Percentiles rank a stretch among this genome's conserved stretches.
Evolutionary conservation across 2,888 invertebrate genomes (phyloP).

Genomic region (Melangyna quadrimaculata): DNA sequence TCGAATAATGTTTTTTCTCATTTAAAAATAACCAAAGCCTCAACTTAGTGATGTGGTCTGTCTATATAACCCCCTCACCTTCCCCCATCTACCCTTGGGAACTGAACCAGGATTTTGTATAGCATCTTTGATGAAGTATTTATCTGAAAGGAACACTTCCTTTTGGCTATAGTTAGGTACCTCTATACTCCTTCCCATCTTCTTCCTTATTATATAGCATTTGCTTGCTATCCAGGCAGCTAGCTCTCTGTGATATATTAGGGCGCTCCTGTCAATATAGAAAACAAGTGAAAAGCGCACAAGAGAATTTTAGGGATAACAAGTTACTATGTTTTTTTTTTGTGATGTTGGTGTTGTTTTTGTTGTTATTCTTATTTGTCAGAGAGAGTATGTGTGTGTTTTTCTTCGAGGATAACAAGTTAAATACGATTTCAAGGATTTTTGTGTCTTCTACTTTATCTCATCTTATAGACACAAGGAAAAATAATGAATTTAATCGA

Average conservation of each 20-base stretch:
- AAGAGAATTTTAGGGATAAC: constrained; percentile 43
- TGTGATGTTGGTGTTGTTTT: background rate
- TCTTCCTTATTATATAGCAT: background rate
- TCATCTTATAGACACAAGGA: constrained; percentile 14
- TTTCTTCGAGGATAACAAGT: constrained; percentile 62
- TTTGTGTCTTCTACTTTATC: constrained; percentile 15
- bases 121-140: constrained; percentile 67
- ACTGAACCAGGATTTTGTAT: constrained; percentile 30
- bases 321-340: constrained; percentile 7
- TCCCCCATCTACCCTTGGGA: background rate
- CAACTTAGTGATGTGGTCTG: background rate
- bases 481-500: constrained; percentile 64
- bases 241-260: constrained; percentile 62
- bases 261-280: constrained; percentile 68
- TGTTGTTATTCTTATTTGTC: constrained; percentile 23
- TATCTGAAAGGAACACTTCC: constrained; percentile 58
- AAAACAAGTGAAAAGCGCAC: constrained; percentile 59
- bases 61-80: background rate
- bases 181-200: constrained; percentile 19
- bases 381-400: background rate
- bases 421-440: constrained; percentile 64
- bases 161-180: constrained; percentile 33
- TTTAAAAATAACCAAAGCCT: background rate
- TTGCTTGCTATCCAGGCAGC: background rate
- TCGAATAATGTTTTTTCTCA: background rate